A percentile compares a stretch with the other conserved stretches of the same genome.
phyloP scores from a whole-genome alignment of 92 coral and sea anemone genomes.

The Siderastrea siderea region DNA sequence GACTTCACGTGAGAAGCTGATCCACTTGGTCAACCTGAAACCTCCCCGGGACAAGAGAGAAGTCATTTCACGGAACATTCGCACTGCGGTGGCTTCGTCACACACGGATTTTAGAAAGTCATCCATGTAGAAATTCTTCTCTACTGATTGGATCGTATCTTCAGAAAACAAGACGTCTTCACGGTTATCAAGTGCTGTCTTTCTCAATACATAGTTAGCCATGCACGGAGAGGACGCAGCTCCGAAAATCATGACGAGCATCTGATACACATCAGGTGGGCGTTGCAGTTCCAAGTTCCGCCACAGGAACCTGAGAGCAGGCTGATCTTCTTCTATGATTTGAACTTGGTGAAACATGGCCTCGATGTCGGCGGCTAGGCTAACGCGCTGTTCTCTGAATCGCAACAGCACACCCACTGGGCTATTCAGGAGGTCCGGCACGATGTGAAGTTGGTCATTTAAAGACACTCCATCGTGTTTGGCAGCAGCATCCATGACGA shows the following conservation, averaged over 20 bases:
- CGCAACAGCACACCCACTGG: no score
- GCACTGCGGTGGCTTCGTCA: constrained; percentile 57
- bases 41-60: constrained; percentile 44
- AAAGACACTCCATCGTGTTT: constrained; percentile 42
- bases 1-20: constrained; percentile 44
- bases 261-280: constrained; percentile 74
- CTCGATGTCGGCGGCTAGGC: constrained; percentile 79
- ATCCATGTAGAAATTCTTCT: constrained; percentile 69
- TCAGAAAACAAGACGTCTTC: constrained; percentile 47
- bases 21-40: constrained; percentile 52
- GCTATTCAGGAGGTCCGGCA: constrained; percentile 30
- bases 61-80: constrained; percentile 1
- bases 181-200: constrained; percentile 72
- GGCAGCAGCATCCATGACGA: constrained; percentile 73
- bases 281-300: constrained; percentile 38
- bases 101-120: constrained; percentile 63
- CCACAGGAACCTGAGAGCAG: constrained; percentile 83
- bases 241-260: constrained; percentile 74
- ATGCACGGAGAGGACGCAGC: constrained; percentile 80
- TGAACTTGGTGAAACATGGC: constrained; percentile 70
- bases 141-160: constrained; percentile 40
- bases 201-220: constrained; percentile 76
- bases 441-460: constrained; percentile 46
- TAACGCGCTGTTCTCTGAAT: constrained; percentile 60
- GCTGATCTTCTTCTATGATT: constrained; percentile 62